Conservation (phyloP, 2,888 invertebrate genomes). For the Nemotelus nigrinus region DNA sequence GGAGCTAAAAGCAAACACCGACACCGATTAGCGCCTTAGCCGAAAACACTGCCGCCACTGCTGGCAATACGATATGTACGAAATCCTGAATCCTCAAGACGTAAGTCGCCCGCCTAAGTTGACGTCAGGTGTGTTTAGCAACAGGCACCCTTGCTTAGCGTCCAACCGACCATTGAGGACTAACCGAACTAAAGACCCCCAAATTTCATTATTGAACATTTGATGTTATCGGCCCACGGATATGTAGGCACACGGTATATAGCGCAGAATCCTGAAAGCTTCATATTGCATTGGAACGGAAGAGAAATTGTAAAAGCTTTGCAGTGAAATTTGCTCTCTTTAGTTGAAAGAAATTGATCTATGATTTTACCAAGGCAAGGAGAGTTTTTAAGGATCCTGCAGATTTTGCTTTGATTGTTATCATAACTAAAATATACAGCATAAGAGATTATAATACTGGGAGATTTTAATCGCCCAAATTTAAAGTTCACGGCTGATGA, state of each 20-base stretch:
- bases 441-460: too few relatives aligned
- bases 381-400: too few relatives aligned
- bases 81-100: background rate
- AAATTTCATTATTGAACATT: background rate
- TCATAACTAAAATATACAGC: too few relatives aligned
- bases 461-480: too few relatives aligned
- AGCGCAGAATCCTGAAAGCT: constrained; percentile 24
- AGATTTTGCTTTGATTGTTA: too few relatives aligned
- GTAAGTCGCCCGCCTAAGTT: constrained; percentile 28
- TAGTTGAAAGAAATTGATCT: too few relatives aligned
- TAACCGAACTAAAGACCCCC: background rate
- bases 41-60: background rate
- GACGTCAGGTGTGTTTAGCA: background rate
- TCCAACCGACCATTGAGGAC: constrained; percentile 25
- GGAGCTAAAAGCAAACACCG: constrained; percentile 15
- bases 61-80: constrained; percentile 20
- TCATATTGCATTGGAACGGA: background rate
- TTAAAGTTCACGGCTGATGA: too few relatives aligned
- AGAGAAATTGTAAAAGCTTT: constrained; percentile 3
- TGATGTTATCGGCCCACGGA: background rate
- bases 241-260: background rate
- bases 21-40: constrained; percentile 7
- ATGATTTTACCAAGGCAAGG: too few relatives aligned
- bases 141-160: background rate
- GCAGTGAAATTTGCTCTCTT: too few relatives aligned